phyloP scores from a whole-genome alignment of 2,888 invertebrate genomes.

The Polyploca ridens region DNA sequence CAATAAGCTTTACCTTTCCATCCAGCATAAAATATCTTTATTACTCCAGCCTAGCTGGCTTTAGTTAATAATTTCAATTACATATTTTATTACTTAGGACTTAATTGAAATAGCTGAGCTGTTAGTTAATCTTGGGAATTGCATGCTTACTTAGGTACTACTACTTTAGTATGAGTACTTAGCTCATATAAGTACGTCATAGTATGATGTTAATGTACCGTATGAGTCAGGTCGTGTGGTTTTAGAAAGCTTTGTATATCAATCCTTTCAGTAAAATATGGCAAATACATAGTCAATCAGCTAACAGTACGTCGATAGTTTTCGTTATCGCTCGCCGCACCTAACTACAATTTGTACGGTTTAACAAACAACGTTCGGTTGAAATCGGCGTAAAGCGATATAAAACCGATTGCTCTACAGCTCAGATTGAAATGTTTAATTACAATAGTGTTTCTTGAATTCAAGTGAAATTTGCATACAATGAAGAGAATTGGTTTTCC shows the following conservation, averaged over 20 bases:
- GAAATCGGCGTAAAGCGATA: conserved; percentile 26
- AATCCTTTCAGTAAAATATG: conserved; percentile 21
- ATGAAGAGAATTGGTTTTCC: conserved; percentile 21
- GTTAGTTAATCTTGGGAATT: no score
- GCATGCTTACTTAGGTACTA: no score
- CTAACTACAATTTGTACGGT: conserved; percentile 58
- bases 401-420: conserved; percentile 30
- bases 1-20: no score
- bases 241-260: conserved; percentile 20
- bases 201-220: no score
- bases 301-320: conserved; percentile 40
- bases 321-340: conserved; percentile 58
- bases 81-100: no score
- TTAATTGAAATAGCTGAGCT: no score
- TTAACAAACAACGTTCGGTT: conserved; percentile 35
- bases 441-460: conserved; percentile 37
- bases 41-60: no score
- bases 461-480: conserved; percentile 45
- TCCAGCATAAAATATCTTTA: no score
- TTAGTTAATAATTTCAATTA: no score
- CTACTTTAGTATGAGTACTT: no score
- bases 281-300: conserved; percentile 29
- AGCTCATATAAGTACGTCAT: no score
- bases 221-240: no score
- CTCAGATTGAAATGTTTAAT: conserved; percentile 44